Evolutionary conservation across 1,140 invertebrate genomes (phyloP), one percentile per base, ranked within the genome.

Genomic region (Aricia agestis): DNA sequence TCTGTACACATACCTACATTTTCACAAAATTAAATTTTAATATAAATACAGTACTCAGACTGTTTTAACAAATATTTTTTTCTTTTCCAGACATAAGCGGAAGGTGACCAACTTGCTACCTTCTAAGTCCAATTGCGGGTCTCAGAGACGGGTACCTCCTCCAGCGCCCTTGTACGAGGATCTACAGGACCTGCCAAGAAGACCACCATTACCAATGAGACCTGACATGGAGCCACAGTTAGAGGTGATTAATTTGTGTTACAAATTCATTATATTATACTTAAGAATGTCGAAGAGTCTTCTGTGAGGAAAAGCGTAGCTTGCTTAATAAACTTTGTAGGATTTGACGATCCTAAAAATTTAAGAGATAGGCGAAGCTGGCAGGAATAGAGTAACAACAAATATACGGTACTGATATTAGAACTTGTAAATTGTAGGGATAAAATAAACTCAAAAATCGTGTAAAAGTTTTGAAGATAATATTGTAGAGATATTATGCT

Each of bases 81-180:
- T 36, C 32, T 69, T 67, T 67, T 70, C n/a, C 83, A 91, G 89
- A 73, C 87, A 89, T 69, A 90, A 91, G 74, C 78, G 89, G 73
- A 91, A 91, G 89, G 87, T 90, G 10, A 89, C 86, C 5, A 89
- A 91, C 61, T 78, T 91, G 1, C 81, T 91, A 32, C 89, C 89
- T 32, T 90, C 89, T 13, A 91, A 91, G 72, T 89, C 87, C 1
- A 85, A 73, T 17, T 85, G 83, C 67, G 86, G 86, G 1, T 91
- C 89, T 0, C 85, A 86, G 57, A 74, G 89, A 18, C 71, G 89
- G 19, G 87, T 82, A 1, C 89, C 89, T 0, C 89, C 89, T 0
- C 89, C 86, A n/a, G 89, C 89, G 0, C 89, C 89, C 0, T 66
- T 91, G 6, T 91, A 91, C 82, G 89, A 91, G 70, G 89, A 91